Base-by-base conservation (phyloP, 53 echinoderm and acorn worm genomes). In the Glandiceps talaboti region DNA sequence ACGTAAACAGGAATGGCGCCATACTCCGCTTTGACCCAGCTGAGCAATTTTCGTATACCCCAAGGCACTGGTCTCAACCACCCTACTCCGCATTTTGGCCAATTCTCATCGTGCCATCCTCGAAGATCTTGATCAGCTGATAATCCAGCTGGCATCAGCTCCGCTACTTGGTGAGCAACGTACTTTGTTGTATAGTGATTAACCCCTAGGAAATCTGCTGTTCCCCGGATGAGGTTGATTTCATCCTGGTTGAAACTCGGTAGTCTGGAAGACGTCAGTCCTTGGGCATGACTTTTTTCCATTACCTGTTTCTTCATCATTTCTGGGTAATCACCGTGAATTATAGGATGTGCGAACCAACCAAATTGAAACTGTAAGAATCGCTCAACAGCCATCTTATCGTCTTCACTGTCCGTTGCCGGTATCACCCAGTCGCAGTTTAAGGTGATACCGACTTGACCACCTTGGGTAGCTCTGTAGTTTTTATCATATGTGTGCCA, bases 101-200 rank as follows among this genome's bases (percentile, higher is more conserved):
- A 84, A 0, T 28, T 32, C 28, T 31, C 79, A 28, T 84, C 84
- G 29, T 84, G 74, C 32, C 78, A 25, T 27, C 79, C 79, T 0
- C 73, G 14, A 1, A 84, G 28, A 29, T 81, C 81, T 31, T 81
- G 81, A 29, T 81, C 81, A 6, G 73, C 14, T 25, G 28, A 81
- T 28, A 73, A 73, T 30, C 81, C 73, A 26, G 31, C 20, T 14
- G 81, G 81, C 26, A 79, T 33, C 14, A 26, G 27, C 29, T 26
- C 25, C 73, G 25, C 29, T 72, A 81, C n/a, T 1, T 73, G 28
- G 14, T 72, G 73, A 1, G 30, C 79, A 26, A 30, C 27, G 32
- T 86, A 86, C 10, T 79, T 84, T 31, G 90, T 90, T 28, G 86
- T 84, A 82, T 90, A 89, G 33, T 89, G 85, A 80, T 89, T 89